Conservation (phyloP, 2,113 vertebrate species). For the Burhinus oedicnemus region DNA sequence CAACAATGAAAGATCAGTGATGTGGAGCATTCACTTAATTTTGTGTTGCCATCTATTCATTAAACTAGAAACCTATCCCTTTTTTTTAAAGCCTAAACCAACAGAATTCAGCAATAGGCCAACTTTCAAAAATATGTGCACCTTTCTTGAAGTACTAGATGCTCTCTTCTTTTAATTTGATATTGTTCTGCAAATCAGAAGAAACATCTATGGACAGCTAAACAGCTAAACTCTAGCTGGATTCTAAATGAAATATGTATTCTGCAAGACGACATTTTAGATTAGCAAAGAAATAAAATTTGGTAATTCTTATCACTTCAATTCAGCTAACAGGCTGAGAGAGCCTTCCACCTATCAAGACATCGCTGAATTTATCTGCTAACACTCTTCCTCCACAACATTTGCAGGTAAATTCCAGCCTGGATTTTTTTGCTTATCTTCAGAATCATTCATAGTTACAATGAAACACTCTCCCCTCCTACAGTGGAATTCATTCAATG, state of each 20-base stretch:
- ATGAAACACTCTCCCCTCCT: neutral
- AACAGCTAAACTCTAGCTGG: neutral
- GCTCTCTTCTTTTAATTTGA: neutral
- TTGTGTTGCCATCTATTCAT: slow-evolving; percentile 35
- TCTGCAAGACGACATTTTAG: neutral
- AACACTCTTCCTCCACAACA: neutral
- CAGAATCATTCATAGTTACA: neutral
- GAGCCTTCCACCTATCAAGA: neutral
- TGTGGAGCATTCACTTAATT: slow-evolving; percentile 48
- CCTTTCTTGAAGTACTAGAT: neutral
- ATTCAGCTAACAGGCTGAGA: neutral
- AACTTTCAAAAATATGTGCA: neutral
- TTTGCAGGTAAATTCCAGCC: neutral
- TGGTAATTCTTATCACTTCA: neutral
- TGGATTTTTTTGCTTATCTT: neutral
- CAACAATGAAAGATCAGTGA: slow-evolving; percentile 29
- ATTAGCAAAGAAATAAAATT: slow-evolving; percentile 22
- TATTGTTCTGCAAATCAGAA: neutral
- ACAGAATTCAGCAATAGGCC: neutral
- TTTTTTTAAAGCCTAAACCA: neutral
- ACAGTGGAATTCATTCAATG: neutral
- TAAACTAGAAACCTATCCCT: neutral
- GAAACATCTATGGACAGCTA: neutral
- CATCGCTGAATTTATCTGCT: neutral
- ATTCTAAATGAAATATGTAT: neutral